phyloP scores from a whole-genome alignment of 2,797 vertebrate species.

The Mionectes olivaceus region DNA sequence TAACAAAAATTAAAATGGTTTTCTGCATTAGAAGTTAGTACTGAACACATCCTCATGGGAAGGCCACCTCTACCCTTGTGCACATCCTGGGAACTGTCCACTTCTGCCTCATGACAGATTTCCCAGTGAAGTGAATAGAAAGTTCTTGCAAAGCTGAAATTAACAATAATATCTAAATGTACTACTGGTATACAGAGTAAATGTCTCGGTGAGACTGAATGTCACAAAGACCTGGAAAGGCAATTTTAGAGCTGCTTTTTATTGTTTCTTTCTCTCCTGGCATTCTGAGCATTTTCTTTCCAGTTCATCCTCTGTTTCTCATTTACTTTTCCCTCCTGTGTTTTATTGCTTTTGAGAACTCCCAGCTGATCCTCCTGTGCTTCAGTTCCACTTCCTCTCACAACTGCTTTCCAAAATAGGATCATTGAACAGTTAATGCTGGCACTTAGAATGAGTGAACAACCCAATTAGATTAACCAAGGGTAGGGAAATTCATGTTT shows the following conservation, averaged over 20 bases:
- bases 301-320: slow-evolving; percentile 43
- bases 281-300: slow-evolving; percentile 50
- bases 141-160: background rate
- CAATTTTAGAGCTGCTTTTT: background rate
- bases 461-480: slow-evolving; percentile 46
- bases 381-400: slow-evolving; percentile 28
- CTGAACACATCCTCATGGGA: background rate
- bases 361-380: slow-evolving; percentile 53
- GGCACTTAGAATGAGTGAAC: slow-evolving; percentile 39
- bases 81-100: background rate
- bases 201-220: background rate
- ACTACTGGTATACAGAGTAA: background rate
- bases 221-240: slow-evolving; percentile 9
- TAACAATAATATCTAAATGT: background rate
- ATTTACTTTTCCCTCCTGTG: slow-evolving; percentile 44
- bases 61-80: background rate
- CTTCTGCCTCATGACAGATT: background rate
- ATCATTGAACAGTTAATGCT: slow-evolving; percentile 59
- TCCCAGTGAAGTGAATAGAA: background rate
- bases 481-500: slow-evolving; percentile 3
- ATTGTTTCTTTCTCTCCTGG: background rate
- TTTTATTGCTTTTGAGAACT: slow-evolving; percentile 60
- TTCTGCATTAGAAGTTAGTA: background rate
- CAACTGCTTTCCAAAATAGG: slow-evolving; percentile 37
- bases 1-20: background rate